Base-by-base conservation (phyloP, 1,140 invertebrate species). In the Drosophila tani region DNA sequence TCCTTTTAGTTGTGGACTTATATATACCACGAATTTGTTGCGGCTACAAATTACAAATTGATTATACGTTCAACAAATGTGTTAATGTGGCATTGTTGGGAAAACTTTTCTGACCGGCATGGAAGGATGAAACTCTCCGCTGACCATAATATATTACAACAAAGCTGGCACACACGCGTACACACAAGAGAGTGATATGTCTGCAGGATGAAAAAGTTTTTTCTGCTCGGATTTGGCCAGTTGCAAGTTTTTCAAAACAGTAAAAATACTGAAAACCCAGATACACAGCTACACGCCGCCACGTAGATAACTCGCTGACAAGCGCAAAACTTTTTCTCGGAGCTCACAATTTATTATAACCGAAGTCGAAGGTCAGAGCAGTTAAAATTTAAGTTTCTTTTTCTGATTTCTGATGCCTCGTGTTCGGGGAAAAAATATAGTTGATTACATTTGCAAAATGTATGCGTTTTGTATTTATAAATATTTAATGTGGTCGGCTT, bases 11-110 rank as follows among this genome's bases (percentile, higher is more conserved):
- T 81, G 69, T 76, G 76, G 65, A 81, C 74, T 81, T 88, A 75
- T 81, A 75, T 79, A 78, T 79, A 68, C 84, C 77, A 88, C 84
- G 81, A 88, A 87, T 90, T 90, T 90, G 85, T 78, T 90, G 85
- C 75, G 85, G 85, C 85, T 90, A 90, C 85, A 90, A 90, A 90
- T 90, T 90, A 90, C 85, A 90, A 90, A 90, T 90, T 90, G 85
- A 90, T 90, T 90, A 90, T 90, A 90, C 85, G 85, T 90, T 90
- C 85, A 90, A 90, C 85, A 90, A 90, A 90, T 90, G 85, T 90
- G 85, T 90, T 90, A 90, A 90, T 90, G 85, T 90, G 85, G 85
- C 85, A 85, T 90, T 90, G 85, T 90, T 90, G 83, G 85, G 59
- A 74, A 76, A 86, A 77, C 85, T 90, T 90, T 90, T 87, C 74